Conservation (phyloP, 2,888 invertebrate genomes). For the Lypha dubia region DNA sequence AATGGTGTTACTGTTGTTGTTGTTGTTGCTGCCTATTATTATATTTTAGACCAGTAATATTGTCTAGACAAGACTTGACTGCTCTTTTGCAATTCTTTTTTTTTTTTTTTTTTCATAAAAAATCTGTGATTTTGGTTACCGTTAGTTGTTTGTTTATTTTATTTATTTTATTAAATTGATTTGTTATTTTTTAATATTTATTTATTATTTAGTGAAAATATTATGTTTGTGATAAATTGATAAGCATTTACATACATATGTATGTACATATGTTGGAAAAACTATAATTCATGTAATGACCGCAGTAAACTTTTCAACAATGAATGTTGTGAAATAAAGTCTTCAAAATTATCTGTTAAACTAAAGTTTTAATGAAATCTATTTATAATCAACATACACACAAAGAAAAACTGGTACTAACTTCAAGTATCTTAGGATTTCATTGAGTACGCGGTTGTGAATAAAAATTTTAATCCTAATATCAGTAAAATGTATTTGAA, state of each 20-base stretch:
- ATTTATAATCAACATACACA: too few relatives aligned
- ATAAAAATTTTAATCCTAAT: too few relatives aligned
- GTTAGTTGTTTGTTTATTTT: conserved; percentile 32
- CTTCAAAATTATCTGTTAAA: too few relatives aligned
- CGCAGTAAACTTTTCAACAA: too few relatives aligned
- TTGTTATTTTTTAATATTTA: conserved; percentile 26
- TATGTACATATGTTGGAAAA: too few relatives aligned
- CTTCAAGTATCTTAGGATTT: too few relatives aligned
- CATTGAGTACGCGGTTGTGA: too few relatives aligned
- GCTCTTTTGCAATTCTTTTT: conserved; percentile 30
- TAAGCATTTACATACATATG: background rate
- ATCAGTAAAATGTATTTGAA: too few relatives aligned
- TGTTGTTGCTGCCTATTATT: background rate
- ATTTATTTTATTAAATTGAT: conserved; percentile 35
- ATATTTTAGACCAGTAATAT: conserved; percentile 5
- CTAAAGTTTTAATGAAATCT: too few relatives aligned
- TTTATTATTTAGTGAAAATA: background rate
- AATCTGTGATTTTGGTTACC: conserved; percentile 24
- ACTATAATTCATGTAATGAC: too few relatives aligned
- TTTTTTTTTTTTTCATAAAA: conserved; percentile 38
- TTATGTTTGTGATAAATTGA: conserved; percentile 25
- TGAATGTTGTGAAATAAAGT: too few relatives aligned
- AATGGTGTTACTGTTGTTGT: background rate
- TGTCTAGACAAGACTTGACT: conserved; percentile 46
- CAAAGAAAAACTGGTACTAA: too few relatives aligned